Conservation (phyloP, 2,113 vertebrate genomes). For the Dinomys branickii region DNA sequence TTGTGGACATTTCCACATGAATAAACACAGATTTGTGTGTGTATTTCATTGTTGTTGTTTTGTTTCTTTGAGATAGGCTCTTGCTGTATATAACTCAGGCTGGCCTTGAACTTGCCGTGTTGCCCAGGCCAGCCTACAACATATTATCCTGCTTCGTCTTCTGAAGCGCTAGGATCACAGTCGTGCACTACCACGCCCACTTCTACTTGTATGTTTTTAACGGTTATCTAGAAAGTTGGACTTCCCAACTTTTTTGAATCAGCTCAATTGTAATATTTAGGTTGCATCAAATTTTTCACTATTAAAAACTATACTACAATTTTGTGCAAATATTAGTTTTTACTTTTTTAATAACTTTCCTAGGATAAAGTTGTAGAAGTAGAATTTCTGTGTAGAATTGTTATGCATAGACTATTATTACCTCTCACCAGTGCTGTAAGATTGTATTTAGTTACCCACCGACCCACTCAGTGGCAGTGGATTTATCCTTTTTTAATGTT, state of each 20-base stretch:
- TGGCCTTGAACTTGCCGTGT: not conserved
- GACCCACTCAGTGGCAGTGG: too few relatives aligned
- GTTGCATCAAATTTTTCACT: too few relatives aligned
- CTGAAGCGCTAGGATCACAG: not conserved
- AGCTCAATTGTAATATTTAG: not conserved
- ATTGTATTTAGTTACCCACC: too few relatives aligned
- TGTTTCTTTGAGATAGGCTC: not conserved
- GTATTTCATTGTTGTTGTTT: not conserved
- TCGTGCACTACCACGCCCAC: not conserved
- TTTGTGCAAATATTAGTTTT: too few relatives aligned
- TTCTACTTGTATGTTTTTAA: not conserved
- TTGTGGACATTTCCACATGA: not conserved
- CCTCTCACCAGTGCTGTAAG: too few relatives aligned
- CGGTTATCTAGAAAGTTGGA: not conserved
- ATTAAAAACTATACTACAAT: too few relatives aligned
- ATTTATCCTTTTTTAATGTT: too few relatives aligned
- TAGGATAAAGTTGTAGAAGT: too few relatives aligned
- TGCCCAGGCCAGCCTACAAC: not conserved
- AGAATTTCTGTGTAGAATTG: too few relatives aligned
- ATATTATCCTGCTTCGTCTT: not conserved
- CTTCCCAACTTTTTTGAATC: slow-evolving; percentile 12
- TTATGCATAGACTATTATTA: too few relatives aligned
- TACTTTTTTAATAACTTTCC: too few relatives aligned
- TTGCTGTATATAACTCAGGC: not conserved
- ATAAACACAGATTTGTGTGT: not conserved